These are phyloP conservation scores for Scolopax mira DNA, from an alignment of 2,113 vertebrate genomes.

Conservation along the genomic window DNA sequence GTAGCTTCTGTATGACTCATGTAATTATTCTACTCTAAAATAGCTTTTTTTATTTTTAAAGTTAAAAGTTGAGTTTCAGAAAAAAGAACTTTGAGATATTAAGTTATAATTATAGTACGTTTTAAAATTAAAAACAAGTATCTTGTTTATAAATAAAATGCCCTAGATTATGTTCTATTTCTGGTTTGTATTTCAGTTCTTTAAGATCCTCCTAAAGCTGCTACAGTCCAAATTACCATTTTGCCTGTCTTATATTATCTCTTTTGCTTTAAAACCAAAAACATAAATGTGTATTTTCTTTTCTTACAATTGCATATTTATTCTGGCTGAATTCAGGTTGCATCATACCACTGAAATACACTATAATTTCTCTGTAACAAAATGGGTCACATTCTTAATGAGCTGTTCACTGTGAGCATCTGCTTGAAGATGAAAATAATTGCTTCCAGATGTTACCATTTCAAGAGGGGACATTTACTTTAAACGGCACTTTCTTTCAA, in stretches of 20 bases:
- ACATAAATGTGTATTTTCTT: constrained; percentile 64
- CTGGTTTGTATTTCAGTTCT: not conserved
- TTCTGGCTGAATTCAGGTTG: constrained; percentile 69
- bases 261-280: constrained; percentile 60
- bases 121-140: not conserved
- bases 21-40: not conserved
- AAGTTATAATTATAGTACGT: not conserved
- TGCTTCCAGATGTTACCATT: constrained; percentile 74
- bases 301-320: constrained; percentile 56
- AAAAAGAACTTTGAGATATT: not conserved
- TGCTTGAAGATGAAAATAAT: constrained; percentile 73
- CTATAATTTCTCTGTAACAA: constrained; percentile 72
- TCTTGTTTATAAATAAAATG: not conserved
- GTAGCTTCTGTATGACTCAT: not conserved
- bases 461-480: constrained; percentile 52
- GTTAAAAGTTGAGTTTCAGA: not conserved
- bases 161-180: not conserved
- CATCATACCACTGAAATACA: constrained; percentile 49
- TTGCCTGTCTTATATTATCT: not conserved
- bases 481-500: constrained; percentile 67
- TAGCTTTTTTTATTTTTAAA: not conserved
- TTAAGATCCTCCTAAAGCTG: not conserved
- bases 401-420: constrained; percentile 58
- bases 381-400: constrained; percentile 70
- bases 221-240: constrained; percentile 21